Percentiles rank a stretch among this genome's conserved stretches.
phyloP scores from a whole-genome alignment of 2,888 invertebrate species.

The Agonopterix arenella region DNA sequence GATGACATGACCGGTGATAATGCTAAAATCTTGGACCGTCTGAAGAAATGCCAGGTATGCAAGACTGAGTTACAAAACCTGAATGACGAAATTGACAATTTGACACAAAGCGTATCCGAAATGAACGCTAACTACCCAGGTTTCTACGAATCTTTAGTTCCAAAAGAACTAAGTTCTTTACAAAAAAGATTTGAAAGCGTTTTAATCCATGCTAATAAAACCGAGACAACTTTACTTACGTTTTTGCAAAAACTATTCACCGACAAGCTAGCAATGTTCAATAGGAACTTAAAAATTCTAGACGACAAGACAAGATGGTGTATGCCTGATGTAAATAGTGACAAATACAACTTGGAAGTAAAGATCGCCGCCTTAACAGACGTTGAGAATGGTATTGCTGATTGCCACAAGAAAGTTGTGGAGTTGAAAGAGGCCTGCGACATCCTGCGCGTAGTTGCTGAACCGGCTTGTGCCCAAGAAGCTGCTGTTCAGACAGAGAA shows the following conservation, averaged over 20 bases:
- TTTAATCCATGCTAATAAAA: constrained; percentile 86
- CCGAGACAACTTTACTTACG: constrained; percentile 84
- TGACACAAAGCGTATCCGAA: constrained; percentile 82
- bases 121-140: constrained; percentile 86
- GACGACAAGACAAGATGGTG: constrained; percentile 96
- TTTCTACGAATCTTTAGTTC: constrained; percentile 85
- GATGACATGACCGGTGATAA: constrained; percentile 94
- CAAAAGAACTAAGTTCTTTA: constrained; percentile 89
- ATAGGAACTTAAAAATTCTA: constrained; percentile 86
- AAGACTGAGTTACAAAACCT: constrained; percentile 83
- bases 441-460: constrained; percentile 84
- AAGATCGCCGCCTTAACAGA: constrained; percentile 89
- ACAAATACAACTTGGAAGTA: constrained; percentile 94
- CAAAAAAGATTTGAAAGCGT: constrained; percentile 90
- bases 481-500: constrained; percentile 83
- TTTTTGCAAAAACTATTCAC: constrained; percentile 92
- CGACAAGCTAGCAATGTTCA: constrained; percentile 88
- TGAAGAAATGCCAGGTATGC: constrained; percentile 84
- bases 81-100: constrained; percentile 80
- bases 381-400: constrained; percentile 83
- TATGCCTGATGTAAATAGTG: constrained; percentile 90
- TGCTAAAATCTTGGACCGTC: constrained; percentile 86
- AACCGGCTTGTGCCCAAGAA: constrained; percentile 81
- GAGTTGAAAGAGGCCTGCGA: constrained; percentile 84
- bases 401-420: constrained; percentile 80